Conservation (phyloP, 2,113 vertebrate genomes). For the Oenanthe oenanthe region DNA sequence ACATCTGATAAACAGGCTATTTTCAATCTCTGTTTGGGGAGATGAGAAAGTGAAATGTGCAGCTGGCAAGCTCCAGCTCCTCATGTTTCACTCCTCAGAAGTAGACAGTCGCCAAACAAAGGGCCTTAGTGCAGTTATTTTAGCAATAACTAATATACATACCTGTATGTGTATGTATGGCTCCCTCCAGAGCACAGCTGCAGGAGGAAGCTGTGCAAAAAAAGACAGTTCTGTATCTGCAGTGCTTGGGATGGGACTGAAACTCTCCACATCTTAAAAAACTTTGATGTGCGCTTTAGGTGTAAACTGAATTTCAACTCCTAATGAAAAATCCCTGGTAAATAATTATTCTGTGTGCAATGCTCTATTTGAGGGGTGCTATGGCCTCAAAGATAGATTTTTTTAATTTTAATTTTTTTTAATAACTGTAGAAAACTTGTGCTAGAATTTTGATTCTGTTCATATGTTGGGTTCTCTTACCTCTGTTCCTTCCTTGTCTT, state of each 20-base stretch:
- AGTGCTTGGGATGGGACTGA: neutral
- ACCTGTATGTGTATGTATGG: conserved; percentile 35
- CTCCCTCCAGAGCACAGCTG: conserved; percentile 62
- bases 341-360: neutral
- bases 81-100: conserved; percentile 36
- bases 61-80: conserved; percentile 45
- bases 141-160: conserved; percentile 48
- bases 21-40: conserved; percentile 57
- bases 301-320: neutral
- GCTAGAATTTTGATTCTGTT: neutral
- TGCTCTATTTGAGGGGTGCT: neutral
- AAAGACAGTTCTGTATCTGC: neutral
- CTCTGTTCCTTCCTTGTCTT: neutral
- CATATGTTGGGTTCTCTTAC: neutral
- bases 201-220: neutral
- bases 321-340: neutral
- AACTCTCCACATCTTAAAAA: neutral
- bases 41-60: conserved; percentile 40
- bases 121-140: conserved; percentile 7
- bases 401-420: neutral
- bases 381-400: neutral
- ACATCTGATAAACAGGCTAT: conserved; percentile 65
- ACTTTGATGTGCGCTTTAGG: neutral
- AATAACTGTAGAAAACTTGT: neutral
- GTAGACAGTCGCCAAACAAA: neutral